Evolutionary conservation across 2,797 vertebrate species (phyloP).

Genomic region (Lutjanus argentimaculatus): DNA sequence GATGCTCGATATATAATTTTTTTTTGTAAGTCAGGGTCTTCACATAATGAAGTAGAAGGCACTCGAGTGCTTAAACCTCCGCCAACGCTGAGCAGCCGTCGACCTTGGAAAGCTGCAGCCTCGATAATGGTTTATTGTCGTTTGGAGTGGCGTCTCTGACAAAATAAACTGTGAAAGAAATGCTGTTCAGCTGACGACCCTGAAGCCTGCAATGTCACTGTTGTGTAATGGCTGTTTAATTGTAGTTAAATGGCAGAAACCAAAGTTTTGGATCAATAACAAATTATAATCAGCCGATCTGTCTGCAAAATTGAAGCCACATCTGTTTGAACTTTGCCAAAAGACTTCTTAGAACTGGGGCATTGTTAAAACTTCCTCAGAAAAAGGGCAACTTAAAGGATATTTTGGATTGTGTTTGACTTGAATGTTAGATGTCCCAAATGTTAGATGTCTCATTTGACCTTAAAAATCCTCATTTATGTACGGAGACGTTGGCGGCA

Average conservation of each 20-base stretch:
- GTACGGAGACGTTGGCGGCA: neutral
- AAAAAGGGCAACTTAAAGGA: neutral
- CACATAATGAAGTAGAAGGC: slow-evolving; percentile 14
- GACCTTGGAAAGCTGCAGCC: neutral
- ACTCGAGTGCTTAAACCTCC: neutral
- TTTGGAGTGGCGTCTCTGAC: neutral
- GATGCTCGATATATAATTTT: neutral
- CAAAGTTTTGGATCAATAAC: neutral
- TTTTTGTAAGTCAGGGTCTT: neutral
- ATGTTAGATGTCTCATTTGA: neutral
- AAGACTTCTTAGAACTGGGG: neutral
- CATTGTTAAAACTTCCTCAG: neutral
- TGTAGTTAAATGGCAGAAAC: neutral
- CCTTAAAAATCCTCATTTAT: neutral
- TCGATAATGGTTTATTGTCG: neutral
- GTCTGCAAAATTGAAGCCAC: neutral
- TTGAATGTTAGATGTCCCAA: neutral
- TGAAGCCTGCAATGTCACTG: neutral
- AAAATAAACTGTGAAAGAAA: neutral
- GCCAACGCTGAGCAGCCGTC: neutral
- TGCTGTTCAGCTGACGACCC: neutral
- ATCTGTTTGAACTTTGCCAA: neutral
- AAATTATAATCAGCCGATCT: slow-evolving; percentile 5
- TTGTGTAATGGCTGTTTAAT: neutral
- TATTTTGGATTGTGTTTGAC: neutral